A percentile compares a stretch with the other conserved stretches of the same genome.
Evolutionary conservation across 1,140 invertebrate genomes (phyloP).

Genomic region (Temnothorax curvispinosus): DNA sequence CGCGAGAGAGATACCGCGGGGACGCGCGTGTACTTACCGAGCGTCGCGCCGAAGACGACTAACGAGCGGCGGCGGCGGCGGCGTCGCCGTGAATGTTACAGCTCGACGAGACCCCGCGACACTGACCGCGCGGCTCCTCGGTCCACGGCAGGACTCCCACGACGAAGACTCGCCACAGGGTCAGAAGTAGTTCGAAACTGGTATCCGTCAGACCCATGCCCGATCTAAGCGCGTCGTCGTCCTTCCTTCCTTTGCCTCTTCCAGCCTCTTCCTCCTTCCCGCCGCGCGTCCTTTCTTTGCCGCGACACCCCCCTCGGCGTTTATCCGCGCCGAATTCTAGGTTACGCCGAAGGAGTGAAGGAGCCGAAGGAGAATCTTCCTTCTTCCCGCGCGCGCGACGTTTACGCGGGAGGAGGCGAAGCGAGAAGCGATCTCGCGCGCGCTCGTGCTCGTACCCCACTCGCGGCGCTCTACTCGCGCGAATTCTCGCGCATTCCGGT

Average conservation of each 20-base stretch:
- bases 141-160: slow-evolving; percentile 71
- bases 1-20: no score
- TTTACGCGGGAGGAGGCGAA: neutral
- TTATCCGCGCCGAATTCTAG: neutral
- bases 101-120: slow-evolving; percentile 74
- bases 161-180: slow-evolving; percentile 84
- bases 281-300: neutral
- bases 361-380: neutral
- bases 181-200: slow-evolving; percentile 86
- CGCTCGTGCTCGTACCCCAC: neutral
- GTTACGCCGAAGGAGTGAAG: no score
- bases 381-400: neutral
- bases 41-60: slow-evolving; percentile 45
- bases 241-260: neutral
- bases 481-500: neutral
- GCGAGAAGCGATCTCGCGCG: neutral
- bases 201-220: slow-evolving; percentile 86
- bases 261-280: neutral
- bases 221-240: slow-evolving; percentile 6
- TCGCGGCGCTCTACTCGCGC: neutral
- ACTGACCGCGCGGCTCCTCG: slow-evolving; percentile 76
- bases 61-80: slow-evolving; percentile 56
- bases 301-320: no score
- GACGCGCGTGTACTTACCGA: slow-evolving; percentile 56
- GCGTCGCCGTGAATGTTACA: slow-evolving; percentile 69